Conservation (phyloP, 2,797 vertebrate species). For the Schizothorax lantsangensis region DNA sequence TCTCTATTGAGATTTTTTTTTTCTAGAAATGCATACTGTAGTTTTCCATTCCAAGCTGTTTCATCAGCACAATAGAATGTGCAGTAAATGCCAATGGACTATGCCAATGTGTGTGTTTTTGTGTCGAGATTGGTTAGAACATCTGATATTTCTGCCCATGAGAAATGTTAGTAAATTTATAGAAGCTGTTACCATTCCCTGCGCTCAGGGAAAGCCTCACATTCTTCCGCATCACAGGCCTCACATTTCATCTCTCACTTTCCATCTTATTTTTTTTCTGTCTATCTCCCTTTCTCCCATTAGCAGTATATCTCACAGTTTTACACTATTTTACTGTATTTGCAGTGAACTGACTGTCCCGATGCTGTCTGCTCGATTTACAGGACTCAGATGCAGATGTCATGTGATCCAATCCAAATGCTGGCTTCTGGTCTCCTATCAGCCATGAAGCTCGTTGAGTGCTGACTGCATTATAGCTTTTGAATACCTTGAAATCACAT, state of each 20-base stretch:
- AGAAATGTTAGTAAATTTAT: conserved; percentile 66
- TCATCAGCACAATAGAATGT: conserved; percentile 64
- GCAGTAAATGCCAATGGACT: conserved; percentile 74
- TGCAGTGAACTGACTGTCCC: conserved; percentile 57
- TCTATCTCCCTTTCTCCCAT: conserved; percentile 60
- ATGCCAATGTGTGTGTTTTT: conserved; percentile 61
- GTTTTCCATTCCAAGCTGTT: conserved; percentile 66
- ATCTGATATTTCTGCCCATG: conserved; percentile 63
- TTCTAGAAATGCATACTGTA: neutral
- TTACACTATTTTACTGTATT: conserved; percentile 64
- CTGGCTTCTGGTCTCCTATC: conserved; percentile 20
- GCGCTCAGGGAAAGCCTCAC: conserved; percentile 59
- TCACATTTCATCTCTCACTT: conserved; percentile 40
- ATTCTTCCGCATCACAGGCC: conserved; percentile 63
- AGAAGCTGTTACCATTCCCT: conserved; percentile 72
- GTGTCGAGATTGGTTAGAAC: conserved; percentile 47
- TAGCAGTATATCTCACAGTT: conserved; percentile 58
- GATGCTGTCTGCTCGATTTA: conserved; percentile 51
- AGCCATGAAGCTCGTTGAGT: conserved; percentile 35
- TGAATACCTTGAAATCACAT: conserved; percentile 46
- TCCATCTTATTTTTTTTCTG: conserved; percentile 45
- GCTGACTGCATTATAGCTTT: conserved; percentile 41
- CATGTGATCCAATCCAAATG: conserved; percentile 17
- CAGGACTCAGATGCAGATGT: conserved; percentile 33
- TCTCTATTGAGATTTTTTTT: neutral